Percentiles rank a stretch among this genome's conserved stretches.
phyloP scores from a whole-genome alignment of 2,797 vertebrate genomes.

The Phrynocephalus forsythii region DNA sequence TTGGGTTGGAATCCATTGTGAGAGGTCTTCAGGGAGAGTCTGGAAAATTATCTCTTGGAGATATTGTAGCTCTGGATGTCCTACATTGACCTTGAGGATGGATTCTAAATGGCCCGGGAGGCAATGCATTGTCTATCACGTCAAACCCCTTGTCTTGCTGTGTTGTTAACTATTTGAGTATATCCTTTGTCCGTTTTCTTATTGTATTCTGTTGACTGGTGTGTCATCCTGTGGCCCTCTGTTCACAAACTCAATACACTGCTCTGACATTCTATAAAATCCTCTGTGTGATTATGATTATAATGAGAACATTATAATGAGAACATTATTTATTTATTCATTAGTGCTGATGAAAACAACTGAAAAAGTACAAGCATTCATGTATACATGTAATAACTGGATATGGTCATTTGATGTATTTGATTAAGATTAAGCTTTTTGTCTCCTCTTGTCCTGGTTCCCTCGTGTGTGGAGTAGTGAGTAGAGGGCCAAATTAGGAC shows the following conservation, averaged over 20 bases:
- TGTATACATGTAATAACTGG: neutral
- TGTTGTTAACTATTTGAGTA: neutral
- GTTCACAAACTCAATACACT: neutral
- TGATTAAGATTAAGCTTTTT: conserved; percentile 3
- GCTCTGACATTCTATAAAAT: neutral
- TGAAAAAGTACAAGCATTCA: neutral
- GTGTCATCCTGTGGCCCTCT: neutral
- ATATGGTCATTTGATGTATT: neutral
- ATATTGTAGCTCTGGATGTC: neutral
- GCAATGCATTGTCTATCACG: neutral
- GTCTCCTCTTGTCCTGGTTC: neutral
- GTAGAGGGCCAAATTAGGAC: no score
- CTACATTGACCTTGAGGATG: neutral
- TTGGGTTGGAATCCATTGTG: neutral
- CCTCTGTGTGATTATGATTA: neutral
- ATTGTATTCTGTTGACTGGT: neutral
- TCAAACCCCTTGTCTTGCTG: neutral
- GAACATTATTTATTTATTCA: neutral
- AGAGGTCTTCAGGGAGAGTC: neutral
- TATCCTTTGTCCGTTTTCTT: neutral
- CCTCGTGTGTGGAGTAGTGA: neutral
- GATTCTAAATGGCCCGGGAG: neutral
- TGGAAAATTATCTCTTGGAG: neutral
- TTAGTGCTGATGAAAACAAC: neutral
- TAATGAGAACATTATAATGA: neutral